phyloP scores from a whole-genome alignment of 2,888 invertebrate genomes.

The Heliconius erato region DNA sequence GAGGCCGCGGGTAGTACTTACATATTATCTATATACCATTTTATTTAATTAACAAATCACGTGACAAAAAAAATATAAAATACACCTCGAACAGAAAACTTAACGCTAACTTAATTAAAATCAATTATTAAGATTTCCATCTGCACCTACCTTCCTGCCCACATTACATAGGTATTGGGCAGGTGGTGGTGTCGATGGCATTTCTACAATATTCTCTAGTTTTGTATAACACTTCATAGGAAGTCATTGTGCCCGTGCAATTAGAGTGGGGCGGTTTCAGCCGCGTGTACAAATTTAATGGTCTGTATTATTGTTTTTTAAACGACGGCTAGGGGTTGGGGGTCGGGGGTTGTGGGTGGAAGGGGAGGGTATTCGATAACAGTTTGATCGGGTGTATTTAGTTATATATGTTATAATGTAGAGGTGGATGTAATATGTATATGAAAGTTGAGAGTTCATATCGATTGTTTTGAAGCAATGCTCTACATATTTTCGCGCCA shows the following conservation, averaged over 20 bases:
- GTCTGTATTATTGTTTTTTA: conserved; percentile 80
- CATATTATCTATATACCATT: no score
- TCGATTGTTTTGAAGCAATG: no score
- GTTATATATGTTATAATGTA: neutral
- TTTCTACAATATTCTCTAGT: conserved; percentile 37
- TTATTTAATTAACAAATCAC: neutral
- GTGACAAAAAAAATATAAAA: neutral
- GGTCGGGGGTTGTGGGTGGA: conserved; percentile 41
- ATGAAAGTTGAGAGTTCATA: no score
- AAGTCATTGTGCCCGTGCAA: conserved; percentile 74
- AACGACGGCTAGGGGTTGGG: conserved; percentile 52
- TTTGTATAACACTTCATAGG: conserved; percentile 57
- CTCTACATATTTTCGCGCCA: no score
- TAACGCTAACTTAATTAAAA: conserved; percentile 26
- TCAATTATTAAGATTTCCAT: conserved; percentile 28
- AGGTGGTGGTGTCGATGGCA: conserved; percentile 30
- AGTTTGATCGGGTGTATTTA: conserved; percentile 53
- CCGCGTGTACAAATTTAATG: conserved; percentile 83
- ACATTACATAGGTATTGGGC: neutral
- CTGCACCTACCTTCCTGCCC: neutral
- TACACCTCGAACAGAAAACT: neutral
- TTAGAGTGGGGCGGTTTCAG: conserved; percentile 72
- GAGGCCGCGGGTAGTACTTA: no score
- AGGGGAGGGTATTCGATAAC: conserved; percentile 55
- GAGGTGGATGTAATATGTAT: no score